phyloP scores from a whole-genome alignment of 1,140 invertebrate species.

The Akabosia matsudoensis region DNA sequence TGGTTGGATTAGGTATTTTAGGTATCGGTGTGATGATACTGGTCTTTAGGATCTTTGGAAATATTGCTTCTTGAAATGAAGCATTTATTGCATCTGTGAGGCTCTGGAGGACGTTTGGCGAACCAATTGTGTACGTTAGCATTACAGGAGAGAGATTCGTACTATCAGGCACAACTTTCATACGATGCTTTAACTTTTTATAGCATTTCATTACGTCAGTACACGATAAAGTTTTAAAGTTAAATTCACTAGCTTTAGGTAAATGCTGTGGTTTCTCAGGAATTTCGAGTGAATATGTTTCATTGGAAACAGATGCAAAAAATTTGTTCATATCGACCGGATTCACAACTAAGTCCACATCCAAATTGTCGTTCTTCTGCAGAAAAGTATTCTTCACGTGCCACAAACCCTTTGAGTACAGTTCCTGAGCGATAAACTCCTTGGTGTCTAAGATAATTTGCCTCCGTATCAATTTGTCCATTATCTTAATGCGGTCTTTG shows the following conservation, averaged over 20 bases:
- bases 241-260: too few species aligned
- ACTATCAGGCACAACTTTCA: background rate
- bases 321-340: background rate
- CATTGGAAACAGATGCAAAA: background rate
- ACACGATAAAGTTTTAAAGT: background rate
- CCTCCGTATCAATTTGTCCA: too few species aligned
- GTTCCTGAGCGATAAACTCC: too few species aligned
- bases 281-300: too few species aligned
- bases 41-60: background rate
- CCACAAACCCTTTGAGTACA: too few species aligned
- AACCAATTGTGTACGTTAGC: background rate
- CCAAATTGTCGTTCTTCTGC: too few species aligned
- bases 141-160: background rate
- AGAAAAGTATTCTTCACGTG: too few species aligned
- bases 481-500: too few species aligned
- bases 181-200: background rate
- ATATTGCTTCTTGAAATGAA: background rate
- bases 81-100: background rate
- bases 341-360: too few species aligned
- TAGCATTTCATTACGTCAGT: too few species aligned
- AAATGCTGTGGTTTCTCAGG: too few species aligned
- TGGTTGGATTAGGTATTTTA: background rate
- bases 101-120: background rate
- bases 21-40: background rate
- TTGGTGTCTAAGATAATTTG: too few species aligned